Conservation (phyloP, 1,140 invertebrate species). For the Episyrphus balteatus region DNA sequence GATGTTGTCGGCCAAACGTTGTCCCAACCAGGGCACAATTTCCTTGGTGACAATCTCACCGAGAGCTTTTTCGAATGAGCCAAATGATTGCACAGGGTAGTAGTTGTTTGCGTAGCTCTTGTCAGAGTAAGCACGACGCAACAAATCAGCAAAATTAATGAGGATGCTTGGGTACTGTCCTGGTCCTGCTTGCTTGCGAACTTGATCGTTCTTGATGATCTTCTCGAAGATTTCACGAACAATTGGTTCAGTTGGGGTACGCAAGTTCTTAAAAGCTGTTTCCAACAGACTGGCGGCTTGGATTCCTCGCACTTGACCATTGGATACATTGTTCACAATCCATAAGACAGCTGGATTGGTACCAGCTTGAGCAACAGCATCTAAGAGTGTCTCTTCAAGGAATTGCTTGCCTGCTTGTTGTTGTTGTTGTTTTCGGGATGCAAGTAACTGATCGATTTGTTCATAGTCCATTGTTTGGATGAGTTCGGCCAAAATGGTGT, state of each 20-base stretch:
- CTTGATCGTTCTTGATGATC: slow-evolving; percentile 38
- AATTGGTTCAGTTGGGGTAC: slow-evolving; percentile 44
- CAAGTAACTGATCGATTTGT: slow-evolving; percentile 39
- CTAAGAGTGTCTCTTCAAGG: slow-evolving; percentile 33
- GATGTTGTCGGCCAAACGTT: slow-evolving; percentile 31
- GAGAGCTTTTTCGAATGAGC: slow-evolving; percentile 39
- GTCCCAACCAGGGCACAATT: slow-evolving; percentile 46
- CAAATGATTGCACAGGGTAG: slow-evolving; percentile 52
- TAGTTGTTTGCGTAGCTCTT: slow-evolving; percentile 42
- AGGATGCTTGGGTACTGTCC: slow-evolving; percentile 43
- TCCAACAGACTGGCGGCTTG: slow-evolving; percentile 47
- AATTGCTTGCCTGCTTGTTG: slow-evolving; percentile 24
- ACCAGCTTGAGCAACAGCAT: slow-evolving; percentile 51
- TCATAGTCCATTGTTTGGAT: slow-evolving; percentile 47
- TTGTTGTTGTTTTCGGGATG: not conserved
- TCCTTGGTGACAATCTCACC: slow-evolving; percentile 40
- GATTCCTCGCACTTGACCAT: slow-evolving; percentile 39
- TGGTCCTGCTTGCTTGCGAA: slow-evolving; percentile 39
- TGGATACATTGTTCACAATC: slow-evolving; percentile 48
- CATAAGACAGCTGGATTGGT: slow-evolving; percentile 51
- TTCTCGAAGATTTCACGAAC: slow-evolving; percentile 36
- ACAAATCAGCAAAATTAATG: slow-evolving; percentile 45
- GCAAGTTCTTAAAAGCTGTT: slow-evolving; percentile 39
- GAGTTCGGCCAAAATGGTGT: slow-evolving; percentile 45
- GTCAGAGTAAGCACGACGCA: slow-evolving; percentile 47